These are phyloP conservation scores for Masnerella sp. DNA, from an alignment of 2,888 invertebrate genomes.

Conservation along the genomic window DNA sequence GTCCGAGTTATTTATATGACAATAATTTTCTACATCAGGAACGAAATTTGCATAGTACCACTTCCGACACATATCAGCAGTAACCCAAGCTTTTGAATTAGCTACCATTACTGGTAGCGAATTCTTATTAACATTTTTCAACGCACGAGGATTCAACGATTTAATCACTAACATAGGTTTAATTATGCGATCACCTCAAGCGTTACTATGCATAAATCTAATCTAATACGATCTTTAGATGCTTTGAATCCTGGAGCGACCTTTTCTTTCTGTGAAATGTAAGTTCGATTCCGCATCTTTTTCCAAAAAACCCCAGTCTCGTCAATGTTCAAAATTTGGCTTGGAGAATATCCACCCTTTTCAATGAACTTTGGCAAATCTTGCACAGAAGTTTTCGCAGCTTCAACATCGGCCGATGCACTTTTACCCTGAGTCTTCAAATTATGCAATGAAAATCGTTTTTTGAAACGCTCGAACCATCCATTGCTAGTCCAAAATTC, in stretches of 20 bases:
- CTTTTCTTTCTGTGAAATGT: slow-evolving; percentile 10
- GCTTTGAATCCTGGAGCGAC: slow-evolving; percentile 63
- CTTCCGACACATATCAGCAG: slow-evolving; percentile 2
- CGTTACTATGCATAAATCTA: slow-evolving; percentile 67
- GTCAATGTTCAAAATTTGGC: slow-evolving; percentile 63
- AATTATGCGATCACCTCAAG: slow-evolving; percentile 65
- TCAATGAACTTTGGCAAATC: slow-evolving; percentile 58
- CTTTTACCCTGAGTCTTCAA: slow-evolving; percentile 45
- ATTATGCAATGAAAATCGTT: slow-evolving; percentile 39
- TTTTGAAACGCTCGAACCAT: slow-evolving; percentile 51
- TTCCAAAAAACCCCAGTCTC: slow-evolving; percentile 63
- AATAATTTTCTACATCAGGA: slow-evolving; percentile 60
- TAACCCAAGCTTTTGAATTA: slow-evolving; percentile 62
- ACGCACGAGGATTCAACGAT: slow-evolving; percentile 63
- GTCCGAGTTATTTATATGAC: slow-evolving; percentile 38
- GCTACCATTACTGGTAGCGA: slow-evolving; percentile 64
- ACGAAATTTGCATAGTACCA: slow-evolving; percentile 55
- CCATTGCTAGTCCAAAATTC: slow-evolving; percentile 50
- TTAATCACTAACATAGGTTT: slow-evolving; percentile 67
- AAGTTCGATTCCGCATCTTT: slow-evolving; percentile 65
- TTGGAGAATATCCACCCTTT: slow-evolving; percentile 61
- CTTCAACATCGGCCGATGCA: slow-evolving; percentile 49
- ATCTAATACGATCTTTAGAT: slow-evolving; percentile 58
- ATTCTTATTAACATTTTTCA: slow-evolving; percentile 62
- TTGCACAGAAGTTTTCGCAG: slow-evolving; percentile 34